A percentile compares a stretch with the other conserved stretches of the same genome.
These are phyloP conservation scores for Notolepis coatsorum DNA, from an alignment of 2,797 vertebrate genomes.

Conservation along the genomic window DNA sequence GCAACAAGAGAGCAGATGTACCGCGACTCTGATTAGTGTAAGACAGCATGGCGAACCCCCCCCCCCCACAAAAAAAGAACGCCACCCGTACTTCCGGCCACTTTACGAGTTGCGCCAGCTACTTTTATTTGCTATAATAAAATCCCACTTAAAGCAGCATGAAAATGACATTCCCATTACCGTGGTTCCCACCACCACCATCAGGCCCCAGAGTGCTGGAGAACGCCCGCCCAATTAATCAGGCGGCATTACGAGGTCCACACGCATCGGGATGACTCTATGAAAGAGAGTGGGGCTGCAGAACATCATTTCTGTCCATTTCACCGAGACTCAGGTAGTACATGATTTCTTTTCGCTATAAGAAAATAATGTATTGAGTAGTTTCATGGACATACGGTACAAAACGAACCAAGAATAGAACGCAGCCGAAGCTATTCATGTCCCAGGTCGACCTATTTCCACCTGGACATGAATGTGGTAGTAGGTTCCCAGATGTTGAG, in stretches of 20 bases:
- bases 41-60: too few species aligned
- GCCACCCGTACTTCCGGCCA: conserved; percentile 43
- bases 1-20: conserved; percentile 29
- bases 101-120: conserved; percentile 48
- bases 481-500: too few species aligned
- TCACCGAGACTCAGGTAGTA: too few species aligned
- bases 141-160: conserved; percentile 70
- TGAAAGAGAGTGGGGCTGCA: conserved; percentile 13
- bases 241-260: conserved; percentile 53
- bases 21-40: conserved; percentile 15
- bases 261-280: conserved; percentile 41
- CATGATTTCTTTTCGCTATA: too few species aligned
- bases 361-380: too few species aligned
- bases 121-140: conserved; percentile 73
- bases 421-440: too few species aligned
- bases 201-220: conserved; percentile 66
- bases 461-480: too few species aligned
- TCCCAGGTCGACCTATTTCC: too few species aligned
- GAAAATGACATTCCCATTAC: conserved; percentile 70
- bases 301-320: too few species aligned
- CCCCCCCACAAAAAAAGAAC: conserved; percentile 28
- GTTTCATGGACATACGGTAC: too few species aligned
- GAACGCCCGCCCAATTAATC: conserved; percentile 66
- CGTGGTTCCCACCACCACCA: conserved; percentile 58
- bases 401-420: too few species aligned